Evolutionary conservation across 2,797 vertebrate genomes (phyloP), one percentile per base, ranked within the genome.

Genomic region (Oreochromis grahami): DNA sequence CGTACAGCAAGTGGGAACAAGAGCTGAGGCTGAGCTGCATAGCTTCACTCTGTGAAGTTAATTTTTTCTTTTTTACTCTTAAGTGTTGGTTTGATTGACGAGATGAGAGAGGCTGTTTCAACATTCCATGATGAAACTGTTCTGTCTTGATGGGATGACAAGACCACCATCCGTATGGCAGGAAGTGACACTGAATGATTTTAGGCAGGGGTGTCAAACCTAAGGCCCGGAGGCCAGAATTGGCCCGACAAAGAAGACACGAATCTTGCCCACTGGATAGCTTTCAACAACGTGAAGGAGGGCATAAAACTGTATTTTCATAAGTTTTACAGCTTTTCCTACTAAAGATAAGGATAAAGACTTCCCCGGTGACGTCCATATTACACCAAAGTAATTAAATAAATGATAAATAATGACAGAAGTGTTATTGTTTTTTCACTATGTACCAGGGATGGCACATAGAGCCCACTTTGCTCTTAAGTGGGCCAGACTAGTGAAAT

Each of bases 1-100:
- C 19, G 41, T 70, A 76, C 51, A 84, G 70, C 83, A 80, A 80
- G 85, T 84, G 83, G 50, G 17, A 80, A 84, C 85, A 91, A 81
- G 81, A 86, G 72, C 65, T 68, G 19, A 41, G 68, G 74, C 10
- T 26, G 26, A 74, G 58, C 17, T 58, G 24, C 63, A 85, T 50
- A 70, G 32, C 81, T 78, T 43, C 15, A 83, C 58, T 41, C 50
- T 72, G 12, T 72, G 21, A 34, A 58, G 34, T 81, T 29, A 10
- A 32, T 52, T 26, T 83, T 82, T 50, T n/a, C 72, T 60, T 68
- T 48, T 55, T 52, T 34, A 63, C 32, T 60, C 63, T 7, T 7
- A 14, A 70, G 63, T 55, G 8, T 77, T 84, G 26, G 70, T 3
- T 63, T 32, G 17, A 32, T 74, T 63, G 58, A 38, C 3, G 3